Conservation (phyloP, 1,140 invertebrate species). For the Aphaenogaster floridana region DNA sequence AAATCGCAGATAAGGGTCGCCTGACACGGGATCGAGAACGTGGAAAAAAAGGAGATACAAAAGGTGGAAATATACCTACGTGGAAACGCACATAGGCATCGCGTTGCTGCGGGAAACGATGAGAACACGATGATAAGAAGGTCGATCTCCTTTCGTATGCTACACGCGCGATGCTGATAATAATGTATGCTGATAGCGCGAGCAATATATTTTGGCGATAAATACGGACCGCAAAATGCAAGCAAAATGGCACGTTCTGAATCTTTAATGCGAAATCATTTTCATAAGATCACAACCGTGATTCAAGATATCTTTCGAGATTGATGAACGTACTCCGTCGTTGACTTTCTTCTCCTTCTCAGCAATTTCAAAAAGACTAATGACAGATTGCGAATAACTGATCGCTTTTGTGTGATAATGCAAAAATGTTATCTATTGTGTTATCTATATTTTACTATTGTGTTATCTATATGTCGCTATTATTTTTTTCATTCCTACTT, state of each 20-base stretch:
- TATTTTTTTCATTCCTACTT: not conserved
- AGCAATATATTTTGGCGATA: constrained; percentile 62
- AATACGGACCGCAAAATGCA: constrained; percentile 49
- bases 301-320: constrained; percentile 29
- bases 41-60: constrained; percentile 10
- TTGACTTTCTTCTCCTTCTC: constrained; percentile 26
- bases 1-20: constrained; percentile 25
- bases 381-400: not conserved
- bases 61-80: constrained; percentile 28
- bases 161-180: constrained; percentile 53
- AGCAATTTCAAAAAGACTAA: constrained; percentile 17
- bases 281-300: constrained; percentile 17
- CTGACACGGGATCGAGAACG: not conserved
- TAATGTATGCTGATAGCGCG: constrained; percentile 59
- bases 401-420: not conserved
- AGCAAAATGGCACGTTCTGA: constrained; percentile 54
- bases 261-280: constrained; percentile 54
- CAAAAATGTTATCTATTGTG: constrained; percentile 1
- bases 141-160: constrained; percentile 61
- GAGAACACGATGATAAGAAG: constrained; percentile 54
- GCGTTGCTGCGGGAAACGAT: constrained; percentile 22
- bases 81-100: constrained; percentile 9
- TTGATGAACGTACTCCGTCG: constrained; percentile 23
- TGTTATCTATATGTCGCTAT: too few species aligned
- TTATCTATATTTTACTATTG: too few species aligned